Percentiles rank a stretch among this genome's conserved stretches.
Conservation (phyloP, 37 sponge, comb jelly and placozoan genomes). For the Tethya wilhelma region DNA sequence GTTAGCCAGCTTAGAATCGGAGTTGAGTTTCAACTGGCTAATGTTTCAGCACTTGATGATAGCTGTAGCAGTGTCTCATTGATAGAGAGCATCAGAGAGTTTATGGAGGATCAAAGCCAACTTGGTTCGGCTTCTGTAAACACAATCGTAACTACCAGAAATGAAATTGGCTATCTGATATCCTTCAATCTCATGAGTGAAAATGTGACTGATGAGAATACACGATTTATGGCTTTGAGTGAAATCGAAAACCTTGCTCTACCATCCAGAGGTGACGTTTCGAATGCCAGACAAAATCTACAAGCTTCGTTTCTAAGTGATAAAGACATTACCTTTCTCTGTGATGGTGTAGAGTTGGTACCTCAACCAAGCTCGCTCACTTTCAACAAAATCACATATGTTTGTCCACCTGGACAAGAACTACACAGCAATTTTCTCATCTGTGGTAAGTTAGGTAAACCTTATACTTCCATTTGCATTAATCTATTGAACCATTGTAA, state of each 20-base stretch:
- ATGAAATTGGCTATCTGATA: background rate
- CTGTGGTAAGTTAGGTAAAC: slow-evolving; percentile 18
- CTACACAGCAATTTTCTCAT: slow-evolving; percentile 15
- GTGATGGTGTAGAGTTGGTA: background rate
- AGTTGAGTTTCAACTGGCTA: background rate
- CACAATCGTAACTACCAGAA: background rate
- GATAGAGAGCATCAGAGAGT: background rate
- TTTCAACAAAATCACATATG: background rate
- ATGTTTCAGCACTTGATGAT: background rate
- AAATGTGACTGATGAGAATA: background rate
- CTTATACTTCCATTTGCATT: too few relatives aligned
- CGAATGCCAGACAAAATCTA: background rate
- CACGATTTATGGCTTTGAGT: background rate
- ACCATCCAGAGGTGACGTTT: background rate
- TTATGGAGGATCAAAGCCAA: background rate
- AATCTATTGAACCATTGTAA: too few relatives aligned
- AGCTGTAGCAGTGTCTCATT: background rate
- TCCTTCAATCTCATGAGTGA: background rate
- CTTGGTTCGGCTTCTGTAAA: background rate
- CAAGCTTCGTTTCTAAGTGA: background rate
- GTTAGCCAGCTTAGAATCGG: slow-evolving; percentile 11
- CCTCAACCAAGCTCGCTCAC: background rate
- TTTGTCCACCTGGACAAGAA: slow-evolving; percentile 42
- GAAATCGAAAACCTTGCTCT: slow-evolving; percentile 20
- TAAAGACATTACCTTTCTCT: background rate